Evolutionary conservation across 1,140 invertebrate species (phyloP), one percentile per base, ranked within the genome.

Genomic region (Atta texana): DNA sequence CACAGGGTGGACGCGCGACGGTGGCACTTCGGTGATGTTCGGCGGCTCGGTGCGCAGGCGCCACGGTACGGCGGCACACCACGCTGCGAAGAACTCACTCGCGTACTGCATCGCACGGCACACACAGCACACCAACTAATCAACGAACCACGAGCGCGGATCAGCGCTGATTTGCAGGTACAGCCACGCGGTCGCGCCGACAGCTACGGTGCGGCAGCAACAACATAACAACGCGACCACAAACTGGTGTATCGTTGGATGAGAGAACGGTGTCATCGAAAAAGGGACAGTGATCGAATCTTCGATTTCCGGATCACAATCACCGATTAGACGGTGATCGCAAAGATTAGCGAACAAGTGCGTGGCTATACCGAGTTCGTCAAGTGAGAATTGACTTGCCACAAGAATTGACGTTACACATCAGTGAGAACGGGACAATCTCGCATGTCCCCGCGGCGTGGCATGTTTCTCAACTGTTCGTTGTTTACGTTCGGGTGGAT

Each of bases 31-130:
- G 69, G 69, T 89, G 89, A 51, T 55, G 49, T 59, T 55, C 69
- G 72, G 68, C 88, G 80, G 49, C 68, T 69, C 28, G 81, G 85
- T 89, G 95, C 95, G 95, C 94, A 93, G 91, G 94, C 94, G 95
- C 94, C 59, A 89, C 90, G 91, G 91, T 92, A 89, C 91, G 92
- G 92, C 92, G 94, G 93, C 92, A 94, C 93, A 92, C 92, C 93
- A 91, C 91, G 94, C 91, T 91, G 94, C 92, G 93, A 92, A 89
- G 93, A 94, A 95, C 93, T 95, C 94, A 95, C 94, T 95, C 94
- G 94, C 93, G 94, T 94, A 94, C 93, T 93, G 94, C 92, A 94
- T 93, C 90, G 95, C 94, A 95, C 92, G 94, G 92, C 93, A 95
- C 93, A 95, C 94, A 94, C 94, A 93, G 81, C 86, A 89, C 74